phyloP scores from a whole-genome alignment of 2,888 invertebrate species.

The Ichneumon xanthorius region DNA sequence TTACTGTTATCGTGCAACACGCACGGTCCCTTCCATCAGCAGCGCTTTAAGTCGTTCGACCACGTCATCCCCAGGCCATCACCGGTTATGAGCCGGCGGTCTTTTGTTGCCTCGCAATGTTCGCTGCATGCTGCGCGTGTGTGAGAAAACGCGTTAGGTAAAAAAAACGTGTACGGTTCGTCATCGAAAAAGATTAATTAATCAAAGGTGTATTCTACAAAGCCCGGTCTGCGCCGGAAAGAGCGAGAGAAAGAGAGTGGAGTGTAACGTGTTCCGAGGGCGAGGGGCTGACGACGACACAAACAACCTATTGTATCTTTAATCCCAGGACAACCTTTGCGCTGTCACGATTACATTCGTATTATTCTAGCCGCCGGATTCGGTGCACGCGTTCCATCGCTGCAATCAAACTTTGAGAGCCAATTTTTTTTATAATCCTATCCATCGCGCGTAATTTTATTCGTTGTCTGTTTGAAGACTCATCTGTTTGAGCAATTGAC shows the following conservation, averaged over 20 bases:
- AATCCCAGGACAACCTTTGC: conserved; percentile 66
- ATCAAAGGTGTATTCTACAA: conserved; percentile 65
- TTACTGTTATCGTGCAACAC: background rate
- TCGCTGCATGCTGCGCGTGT: background rate
- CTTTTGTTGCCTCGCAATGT: conserved; percentile 3
- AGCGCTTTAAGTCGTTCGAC: conserved; percentile 6
- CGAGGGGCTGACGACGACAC: conserved; percentile 64
- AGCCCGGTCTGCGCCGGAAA: conserved; percentile 35
- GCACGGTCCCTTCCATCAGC: background rate
- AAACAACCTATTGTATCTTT: conserved; percentile 68
- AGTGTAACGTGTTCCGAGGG: conserved; percentile 59
- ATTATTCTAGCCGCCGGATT: conserved; percentile 59
- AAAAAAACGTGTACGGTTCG: conserved; percentile 46
- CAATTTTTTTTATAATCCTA: conserved; percentile 16
- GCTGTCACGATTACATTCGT: conserved; percentile 70
- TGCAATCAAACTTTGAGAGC: conserved; percentile 62
- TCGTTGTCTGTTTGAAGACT: background rate
- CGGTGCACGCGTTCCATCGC: conserved; percentile 28
- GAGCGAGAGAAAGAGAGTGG: conserved; percentile 47
- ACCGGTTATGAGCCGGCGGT: background rate
- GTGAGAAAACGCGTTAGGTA: conserved; percentile 2
- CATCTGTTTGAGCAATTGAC: conserved; percentile 9
- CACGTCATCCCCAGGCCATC: conserved; percentile 12
- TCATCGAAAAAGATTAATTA: conserved; percentile 71
- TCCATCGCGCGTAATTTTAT: conserved; percentile 3